A percentile compares a stretch with the other conserved stretches of the same genome.
Evolutionary conservation across 2,888 invertebrate genomes (phyloP).

Genomic region (Cerceris rybyensis): DNA sequence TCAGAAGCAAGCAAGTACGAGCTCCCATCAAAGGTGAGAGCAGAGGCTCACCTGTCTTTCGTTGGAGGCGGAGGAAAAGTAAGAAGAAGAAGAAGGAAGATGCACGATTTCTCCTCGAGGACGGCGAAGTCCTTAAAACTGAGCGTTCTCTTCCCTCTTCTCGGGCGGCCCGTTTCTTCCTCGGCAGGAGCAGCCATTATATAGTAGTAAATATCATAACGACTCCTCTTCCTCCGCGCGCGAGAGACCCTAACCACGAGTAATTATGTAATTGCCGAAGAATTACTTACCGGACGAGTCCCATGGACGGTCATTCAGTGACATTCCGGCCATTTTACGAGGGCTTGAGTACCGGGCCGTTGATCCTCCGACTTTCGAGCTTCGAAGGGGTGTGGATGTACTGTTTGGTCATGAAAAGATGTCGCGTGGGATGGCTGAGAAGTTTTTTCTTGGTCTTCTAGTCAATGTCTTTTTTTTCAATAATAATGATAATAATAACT

Average conservation of each 20-base stretch:
- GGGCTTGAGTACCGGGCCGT: constrained; percentile 76
- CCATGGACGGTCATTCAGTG: constrained; percentile 79
- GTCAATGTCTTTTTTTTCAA: too few relatives aligned
- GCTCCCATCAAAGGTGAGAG: neutral
- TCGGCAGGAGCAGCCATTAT: constrained; percentile 76
- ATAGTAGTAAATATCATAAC: constrained; percentile 82
- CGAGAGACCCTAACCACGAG: constrained; percentile 73
- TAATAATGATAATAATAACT: too few relatives aligned
- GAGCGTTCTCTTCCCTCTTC: constrained; percentile 6
- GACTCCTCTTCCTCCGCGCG: constrained; percentile 66
- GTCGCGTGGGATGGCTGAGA: too few relatives aligned
- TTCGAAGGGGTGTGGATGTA: neutral
- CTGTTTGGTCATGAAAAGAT: too few relatives aligned
- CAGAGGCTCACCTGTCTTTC: constrained; percentile 35
- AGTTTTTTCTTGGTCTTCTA: too few relatives aligned
- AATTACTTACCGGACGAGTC: constrained; percentile 78
- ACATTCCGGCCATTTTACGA: constrained; percentile 80
- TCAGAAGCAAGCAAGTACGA: neutral
- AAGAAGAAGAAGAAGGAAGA: constrained; percentile 10
- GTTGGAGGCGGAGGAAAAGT: neutral
- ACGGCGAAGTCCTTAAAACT: constrained; percentile 39
- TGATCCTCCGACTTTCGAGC: constrained; percentile 53
- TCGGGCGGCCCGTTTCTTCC: constrained; percentile 63
- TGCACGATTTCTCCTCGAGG: constrained; percentile 27
- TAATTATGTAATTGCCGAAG: constrained; percentile 81